Percentiles rank a stretch among this genome's conserved stretches.
These are phyloP conservation scores for Tragelaphus imberbis DNA, from an alignment of 2,113 vertebrate species.

Conservation along the genomic window DNA sequence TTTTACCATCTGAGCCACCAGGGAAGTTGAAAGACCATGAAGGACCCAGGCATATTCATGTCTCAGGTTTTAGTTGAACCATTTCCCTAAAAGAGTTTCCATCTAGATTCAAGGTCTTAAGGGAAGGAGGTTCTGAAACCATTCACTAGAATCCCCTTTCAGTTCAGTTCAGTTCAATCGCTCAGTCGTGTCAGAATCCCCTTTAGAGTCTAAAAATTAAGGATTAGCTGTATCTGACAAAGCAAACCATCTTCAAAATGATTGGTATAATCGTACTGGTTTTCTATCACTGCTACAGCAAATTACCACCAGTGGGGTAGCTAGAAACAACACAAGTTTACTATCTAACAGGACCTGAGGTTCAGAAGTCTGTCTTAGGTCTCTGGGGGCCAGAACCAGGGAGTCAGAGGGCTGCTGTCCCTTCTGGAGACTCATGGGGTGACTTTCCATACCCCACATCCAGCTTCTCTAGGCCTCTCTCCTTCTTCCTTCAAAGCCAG, in stretches of 20 bases:
- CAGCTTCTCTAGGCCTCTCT: neutral
- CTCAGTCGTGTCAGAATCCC: no score
- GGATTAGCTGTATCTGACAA: neutral
- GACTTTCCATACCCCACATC: neutral
- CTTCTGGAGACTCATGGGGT: neutral
- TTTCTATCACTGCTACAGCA: neutral
- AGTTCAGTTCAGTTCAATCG: no score
- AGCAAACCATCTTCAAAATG: no score
- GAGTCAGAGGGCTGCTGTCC: rapidly evolving
- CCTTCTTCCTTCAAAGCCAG: neutral
- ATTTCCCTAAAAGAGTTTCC: neutral
- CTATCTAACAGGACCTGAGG: neutral
- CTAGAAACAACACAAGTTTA: neutral
- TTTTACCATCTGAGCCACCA: neutral
- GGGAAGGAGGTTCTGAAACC: neutral
- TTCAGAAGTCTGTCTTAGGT: neutral
- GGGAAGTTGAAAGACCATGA: neutral
- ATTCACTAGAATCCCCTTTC: no score
- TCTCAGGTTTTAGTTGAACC: neutral
- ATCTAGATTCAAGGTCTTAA: neutral
- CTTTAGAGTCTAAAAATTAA: neutral
- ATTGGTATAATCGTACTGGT: rapidly evolving
- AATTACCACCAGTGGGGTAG: no score
- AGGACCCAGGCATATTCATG: neutral
- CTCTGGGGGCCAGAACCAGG: neutral